Evolutionary conservation across 2,888 invertebrate species (phyloP).

Genomic region (Calliphora vomitoria): DNA sequence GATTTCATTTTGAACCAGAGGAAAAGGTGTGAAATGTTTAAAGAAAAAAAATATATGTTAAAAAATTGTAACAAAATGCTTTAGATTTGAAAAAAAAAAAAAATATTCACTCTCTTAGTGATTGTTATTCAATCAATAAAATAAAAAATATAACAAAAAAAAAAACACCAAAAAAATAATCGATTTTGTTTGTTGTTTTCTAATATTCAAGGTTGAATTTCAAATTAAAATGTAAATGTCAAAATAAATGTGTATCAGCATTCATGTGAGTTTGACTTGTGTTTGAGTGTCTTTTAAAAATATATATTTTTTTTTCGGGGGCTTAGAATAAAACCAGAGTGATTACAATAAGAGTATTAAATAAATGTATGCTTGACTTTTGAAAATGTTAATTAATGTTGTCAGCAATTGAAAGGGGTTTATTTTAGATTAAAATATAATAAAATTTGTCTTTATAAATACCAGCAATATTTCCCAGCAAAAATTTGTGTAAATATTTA

Average conservation of each 20-base stretch:
- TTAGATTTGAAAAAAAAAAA: not conserved
- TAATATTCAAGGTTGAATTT: slow-evolving; percentile 37
- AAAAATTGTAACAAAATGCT: not conserved
- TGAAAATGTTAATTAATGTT: no score
- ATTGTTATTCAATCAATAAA: slow-evolving; percentile 43
- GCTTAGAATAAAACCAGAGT: not conserved
- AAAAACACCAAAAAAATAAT: slow-evolving; percentile 16
- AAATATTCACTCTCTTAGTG: not conserved
- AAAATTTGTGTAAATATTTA: no score
- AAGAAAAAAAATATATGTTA: not conserved
- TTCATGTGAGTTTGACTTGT: not conserved
- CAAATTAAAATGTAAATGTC: slow-evolving; percentile 30
- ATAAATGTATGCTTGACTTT: no score
- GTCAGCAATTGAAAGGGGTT: no score
- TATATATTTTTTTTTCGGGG: not conserved
- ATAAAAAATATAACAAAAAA: not conserved
- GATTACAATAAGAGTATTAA: not conserved
- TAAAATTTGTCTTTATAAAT: no score
- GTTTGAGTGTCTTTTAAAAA: not conserved
- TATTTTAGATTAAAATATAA: no score
- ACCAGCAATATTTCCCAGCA: no score
- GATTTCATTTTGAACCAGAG: not conserved
- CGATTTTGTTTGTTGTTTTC: slow-evolving; percentile 6
- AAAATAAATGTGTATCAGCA: not conserved
- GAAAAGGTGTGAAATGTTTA: not conserved